Percentiles rank a stretch among this genome's conserved stretches.
These are phyloP conservation scores for Plectropomus leopardus DNA, from an alignment of 2,113 vertebrate genomes.

Conservation along the genomic window DNA sequence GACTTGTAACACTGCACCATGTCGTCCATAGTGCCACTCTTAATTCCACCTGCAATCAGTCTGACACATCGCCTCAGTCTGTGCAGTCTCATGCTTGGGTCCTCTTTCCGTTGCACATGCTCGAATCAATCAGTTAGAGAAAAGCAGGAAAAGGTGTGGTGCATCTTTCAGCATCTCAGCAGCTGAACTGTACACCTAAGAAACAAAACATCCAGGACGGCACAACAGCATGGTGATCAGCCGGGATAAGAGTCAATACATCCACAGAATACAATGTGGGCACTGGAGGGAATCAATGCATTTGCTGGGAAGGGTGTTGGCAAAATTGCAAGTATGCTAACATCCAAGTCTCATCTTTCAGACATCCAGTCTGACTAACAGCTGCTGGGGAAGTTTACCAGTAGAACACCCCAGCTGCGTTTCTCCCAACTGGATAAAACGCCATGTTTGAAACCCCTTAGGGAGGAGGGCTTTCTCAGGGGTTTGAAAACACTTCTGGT, in stretches of 20 bases:
- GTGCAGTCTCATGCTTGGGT: slow-evolving; percentile 61
- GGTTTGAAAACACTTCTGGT: slow-evolving; percentile 10
- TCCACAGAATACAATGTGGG: slow-evolving; percentile 40
- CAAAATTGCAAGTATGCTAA: slow-evolving; percentile 69
- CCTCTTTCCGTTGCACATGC: slow-evolving; percentile 34
- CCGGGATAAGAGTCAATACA: slow-evolving; percentile 13
- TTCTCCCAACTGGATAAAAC: slow-evolving; percentile 43
- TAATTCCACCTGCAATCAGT: slow-evolving; percentile 55
- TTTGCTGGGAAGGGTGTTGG: slow-evolving; percentile 63
- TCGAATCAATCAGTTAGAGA: slow-evolving; percentile 2
- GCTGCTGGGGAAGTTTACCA: slow-evolving; percentile 70
- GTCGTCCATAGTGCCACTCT: slow-evolving; percentile 50
- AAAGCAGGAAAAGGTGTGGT: background rate
- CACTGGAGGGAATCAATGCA: slow-evolving; percentile 48
- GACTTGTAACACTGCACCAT: slow-evolving; percentile 40
- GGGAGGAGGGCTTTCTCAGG: background rate
- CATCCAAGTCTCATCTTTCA: slow-evolving; percentile 75
- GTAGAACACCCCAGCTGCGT: slow-evolving; percentile 58
- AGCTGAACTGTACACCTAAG: background rate
- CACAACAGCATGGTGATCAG: background rate
- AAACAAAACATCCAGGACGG: slow-evolving; percentile 3
- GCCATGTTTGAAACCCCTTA: slow-evolving; percentile 4
- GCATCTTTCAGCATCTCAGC: slow-evolving; percentile 15
- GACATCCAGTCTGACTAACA: slow-evolving; percentile 61
- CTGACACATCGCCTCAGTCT: slow-evolving; percentile 50